Base-by-base conservation (phyloP, 2,113 vertebrate species). In the Lophochroa leadbeateri region DNA sequence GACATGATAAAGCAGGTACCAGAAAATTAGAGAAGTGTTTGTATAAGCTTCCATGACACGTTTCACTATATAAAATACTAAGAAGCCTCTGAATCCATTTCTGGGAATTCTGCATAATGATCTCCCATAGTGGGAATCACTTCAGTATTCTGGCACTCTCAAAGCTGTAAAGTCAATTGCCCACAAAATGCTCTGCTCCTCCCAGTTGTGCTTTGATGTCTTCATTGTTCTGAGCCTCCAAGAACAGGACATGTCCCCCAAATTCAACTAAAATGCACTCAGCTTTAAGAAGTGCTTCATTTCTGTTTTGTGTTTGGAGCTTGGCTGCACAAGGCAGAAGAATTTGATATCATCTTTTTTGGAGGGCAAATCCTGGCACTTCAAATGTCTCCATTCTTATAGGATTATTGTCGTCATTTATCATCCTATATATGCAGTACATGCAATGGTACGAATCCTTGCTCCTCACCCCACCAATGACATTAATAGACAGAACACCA, bases 391-490 rank as follows among this genome's bases (percentile, higher is more conserved):
- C 37, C 33, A 11, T 91, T 93, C 79, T 67, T 65, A 53, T 3
- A 49, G 50, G 75, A 76, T 53, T 93, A 84, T 65, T 76, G 64
- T 64, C 82, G 49, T 39, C 43, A 44, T 93, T 94, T 65, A 60
- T 95, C 77, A 75, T 77, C 79, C 72, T 52, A 60, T 15, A 5
- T 33, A 46, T 52, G 53, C n/a, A 55, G 60, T 10, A 20, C 10
- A 1, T 71, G 21, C 71, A 47, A 46, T 43, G 47, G 80, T n/a
- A 57, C 29, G 55, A 82, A 70, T 74, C 68, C 72, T 41, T 33
- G 39, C 93, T 92, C 76, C 78, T 83, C 65, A 92, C 53, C 90
- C 83, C 74, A 86, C 83, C 82, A 20, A 53, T 61, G 86, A 47
- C 69, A 82, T 52, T 81, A n/a, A 39, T 28, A 88, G 82, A 81